Conservation (phyloP, 2,113 vertebrate genomes). For the Arothron firmamentum region DNA sequence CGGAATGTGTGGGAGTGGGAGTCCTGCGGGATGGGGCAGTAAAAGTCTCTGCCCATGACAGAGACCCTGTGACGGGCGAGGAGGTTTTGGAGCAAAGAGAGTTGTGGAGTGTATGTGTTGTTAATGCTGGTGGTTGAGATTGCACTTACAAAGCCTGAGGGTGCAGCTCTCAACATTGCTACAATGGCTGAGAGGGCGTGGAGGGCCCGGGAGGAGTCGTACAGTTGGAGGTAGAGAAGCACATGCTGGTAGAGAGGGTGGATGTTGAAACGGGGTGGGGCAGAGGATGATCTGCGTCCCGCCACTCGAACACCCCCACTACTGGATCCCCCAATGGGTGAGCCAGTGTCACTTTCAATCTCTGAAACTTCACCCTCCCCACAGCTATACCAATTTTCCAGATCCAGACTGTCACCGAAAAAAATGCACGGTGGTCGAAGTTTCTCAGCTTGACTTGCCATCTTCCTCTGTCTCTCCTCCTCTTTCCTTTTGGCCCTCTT, state of each 20-base stretch:
- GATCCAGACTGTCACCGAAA: slow-evolving; percentile 94
- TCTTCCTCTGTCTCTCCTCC: slow-evolving; percentile 86
- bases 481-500: slow-evolving; percentile 90
- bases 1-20: slow-evolving; percentile 92
- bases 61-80: slow-evolving; percentile 94
- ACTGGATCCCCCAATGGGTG: slow-evolving; percentile 74
- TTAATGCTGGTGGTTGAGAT: slow-evolving; percentile 98
- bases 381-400: slow-evolving; percentile 99
- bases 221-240: slow-evolving; percentile 94
- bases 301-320: slow-evolving; percentile 43
- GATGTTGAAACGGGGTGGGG: slow-evolving; percentile 81
- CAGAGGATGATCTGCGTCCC: slow-evolving; percentile 69
- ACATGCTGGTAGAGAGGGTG: slow-evolving; percentile 97
- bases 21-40: slow-evolving; percentile 92
- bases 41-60: slow-evolving; percentile 98
- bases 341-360: slow-evolving; percentile 94
- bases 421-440: slow-evolving; percentile 85
- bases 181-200: slow-evolving; percentile 92
- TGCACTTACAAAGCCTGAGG: slow-evolving; percentile 90
- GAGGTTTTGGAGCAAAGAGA: slow-evolving; percentile 94
- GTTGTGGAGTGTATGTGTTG: slow-evolving; percentile 93
- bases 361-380: slow-evolving; percentile 98
- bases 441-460: slow-evolving; percentile 79
- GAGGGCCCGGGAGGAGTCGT: slow-evolving; percentile 92
- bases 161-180: slow-evolving; percentile 89